Evolutionary conservation across 1,140 invertebrate species (phyloP).

Genomic region (Drosophila bipectinata): DNA sequence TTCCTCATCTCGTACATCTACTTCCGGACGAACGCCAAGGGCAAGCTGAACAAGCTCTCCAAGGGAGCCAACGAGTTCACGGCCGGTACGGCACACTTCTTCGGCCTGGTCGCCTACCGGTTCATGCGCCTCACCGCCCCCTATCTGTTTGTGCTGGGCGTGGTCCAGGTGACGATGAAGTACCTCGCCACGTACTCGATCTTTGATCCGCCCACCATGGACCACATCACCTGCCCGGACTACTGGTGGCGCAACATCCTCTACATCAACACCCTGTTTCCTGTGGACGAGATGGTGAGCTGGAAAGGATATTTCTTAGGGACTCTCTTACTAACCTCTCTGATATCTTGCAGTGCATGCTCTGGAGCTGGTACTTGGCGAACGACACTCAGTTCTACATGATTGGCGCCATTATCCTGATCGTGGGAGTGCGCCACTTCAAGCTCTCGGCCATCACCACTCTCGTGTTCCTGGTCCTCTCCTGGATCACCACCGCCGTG

Average conservation of each 20-base stretch:
- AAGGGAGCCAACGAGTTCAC: constrained; percentile 89
- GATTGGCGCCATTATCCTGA: constrained; percentile 90
- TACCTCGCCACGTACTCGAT: constrained; percentile 92
- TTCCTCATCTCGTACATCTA: constrained; percentile 93
- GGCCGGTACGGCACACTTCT: constrained; percentile 89
- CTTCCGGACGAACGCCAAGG: constrained; percentile 91
- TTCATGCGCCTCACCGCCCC: constrained; percentile 93
- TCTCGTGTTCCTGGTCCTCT: constrained; percentile 88
- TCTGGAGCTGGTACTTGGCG: constrained; percentile 95
- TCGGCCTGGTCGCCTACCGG: constrained; percentile 91
- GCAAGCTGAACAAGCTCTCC: constrained; percentile 89
- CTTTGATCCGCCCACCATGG: constrained; percentile 91
- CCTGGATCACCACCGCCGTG: constrained; percentile 91
- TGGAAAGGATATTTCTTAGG: background rate
- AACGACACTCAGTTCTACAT: constrained; percentile 94
- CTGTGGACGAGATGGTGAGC: constrained; percentile 93
- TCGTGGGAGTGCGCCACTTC: constrained; percentile 90
- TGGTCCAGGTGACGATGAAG: constrained; percentile 92
- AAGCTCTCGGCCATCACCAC: constrained; percentile 88
- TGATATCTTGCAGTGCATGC: constrained; percentile 89
- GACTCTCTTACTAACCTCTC: background rate
- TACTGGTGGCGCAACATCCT: constrained; percentile 95
- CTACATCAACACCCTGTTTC: constrained; percentile 93
- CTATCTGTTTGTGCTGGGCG: constrained; percentile 92
- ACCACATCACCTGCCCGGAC: constrained; percentile 91